These are phyloP conservation scores for Cetonia aurata DNA, from an alignment of 2,888 invertebrate genomes.

Conservation along the genomic window DNA sequence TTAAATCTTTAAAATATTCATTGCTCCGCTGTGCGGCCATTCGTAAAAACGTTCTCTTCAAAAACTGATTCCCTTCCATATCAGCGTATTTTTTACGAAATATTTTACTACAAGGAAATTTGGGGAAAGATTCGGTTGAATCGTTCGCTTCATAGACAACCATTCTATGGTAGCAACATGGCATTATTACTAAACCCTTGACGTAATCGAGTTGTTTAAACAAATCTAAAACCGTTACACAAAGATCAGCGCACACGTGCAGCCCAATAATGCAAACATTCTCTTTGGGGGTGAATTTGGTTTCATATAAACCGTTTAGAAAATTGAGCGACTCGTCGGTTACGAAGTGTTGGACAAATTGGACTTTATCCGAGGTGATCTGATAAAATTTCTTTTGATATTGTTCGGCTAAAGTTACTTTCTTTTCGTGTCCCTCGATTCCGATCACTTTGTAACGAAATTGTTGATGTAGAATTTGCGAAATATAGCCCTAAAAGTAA, in stretches of 20 bases:
- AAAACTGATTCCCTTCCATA: slow-evolving; percentile 65
- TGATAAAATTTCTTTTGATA: slow-evolving; percentile 71
- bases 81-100: slow-evolving; percentile 65
- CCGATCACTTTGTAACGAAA: slow-evolving; percentile 76
- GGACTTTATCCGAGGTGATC: slow-evolving; percentile 69
- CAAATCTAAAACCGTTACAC: slow-evolving; percentile 75
- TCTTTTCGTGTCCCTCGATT: slow-evolving; percentile 73
- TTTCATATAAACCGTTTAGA: slow-evolving; percentile 65
- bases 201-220: slow-evolving; percentile 73
- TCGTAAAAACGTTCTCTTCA: slow-evolving; percentile 77
- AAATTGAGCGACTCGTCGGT: slow-evolving; percentile 66
- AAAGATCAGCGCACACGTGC: slow-evolving; percentile 84
- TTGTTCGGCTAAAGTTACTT: slow-evolving; percentile 71
- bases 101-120: slow-evolving; percentile 76
- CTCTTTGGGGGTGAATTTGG: slow-evolving; percentile 54
- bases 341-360: slow-evolving; percentile 72
- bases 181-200: slow-evolving; percentile 75
- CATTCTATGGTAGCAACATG: slow-evolving; percentile 86
- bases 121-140: slow-evolving; percentile 67
- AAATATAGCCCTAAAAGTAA: slow-evolving; percentile 77
- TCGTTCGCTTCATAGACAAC: slow-evolving; percentile 54
- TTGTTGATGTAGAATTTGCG: slow-evolving; percentile 73
- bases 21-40: slow-evolving; percentile 78
- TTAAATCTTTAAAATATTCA: slow-evolving; percentile 69
- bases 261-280: slow-evolving; percentile 73